Conservation (phyloP, 1,140 invertebrate genomes). For the Drosophila quadrilineata region DNA sequence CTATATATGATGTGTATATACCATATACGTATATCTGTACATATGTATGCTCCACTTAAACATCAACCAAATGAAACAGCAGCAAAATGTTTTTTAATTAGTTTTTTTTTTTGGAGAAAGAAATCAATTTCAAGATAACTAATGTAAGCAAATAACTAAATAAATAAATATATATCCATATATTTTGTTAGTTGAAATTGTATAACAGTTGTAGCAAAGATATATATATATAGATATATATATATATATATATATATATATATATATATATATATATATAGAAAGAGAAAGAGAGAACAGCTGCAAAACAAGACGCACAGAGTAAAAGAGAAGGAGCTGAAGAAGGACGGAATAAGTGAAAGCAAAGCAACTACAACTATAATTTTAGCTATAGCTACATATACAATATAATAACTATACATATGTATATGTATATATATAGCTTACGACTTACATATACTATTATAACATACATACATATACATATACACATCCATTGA, state of each 20-base stretch:
- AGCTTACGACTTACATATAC: constrained; percentile 22
- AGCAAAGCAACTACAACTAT: constrained; percentile 19
- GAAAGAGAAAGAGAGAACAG: background rate
- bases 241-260: background rate
- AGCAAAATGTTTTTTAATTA: constrained; percentile 3
- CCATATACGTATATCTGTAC: background rate
- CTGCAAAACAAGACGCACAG: constrained; percentile 27
- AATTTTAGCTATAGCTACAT: background rate
- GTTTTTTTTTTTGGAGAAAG: no score
- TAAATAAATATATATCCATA: background rate
- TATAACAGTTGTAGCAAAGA: no score
- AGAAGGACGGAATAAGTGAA: constrained; percentile 7
- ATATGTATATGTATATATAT: constrained; percentile 8
- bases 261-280: constrained; percentile 2
- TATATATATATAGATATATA: background rate
- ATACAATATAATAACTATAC: background rate
- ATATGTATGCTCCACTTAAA: constrained; percentile 20
- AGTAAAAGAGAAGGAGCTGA: constrained; percentile 8
- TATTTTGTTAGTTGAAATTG: constrained; percentile 12
- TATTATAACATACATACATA: constrained; percentile 18
- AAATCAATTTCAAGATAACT: no score
- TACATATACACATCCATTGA: constrained; percentile 4
- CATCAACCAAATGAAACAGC: background rate
- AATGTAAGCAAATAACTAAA: no score
- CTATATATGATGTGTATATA: background rate